Percentiles rank a stretch among this genome's conserved stretches.
Evolutionary conservation across 2,113 vertebrate species (phyloP).

Genomic region (Prionailurus bengalensis): DNA sequence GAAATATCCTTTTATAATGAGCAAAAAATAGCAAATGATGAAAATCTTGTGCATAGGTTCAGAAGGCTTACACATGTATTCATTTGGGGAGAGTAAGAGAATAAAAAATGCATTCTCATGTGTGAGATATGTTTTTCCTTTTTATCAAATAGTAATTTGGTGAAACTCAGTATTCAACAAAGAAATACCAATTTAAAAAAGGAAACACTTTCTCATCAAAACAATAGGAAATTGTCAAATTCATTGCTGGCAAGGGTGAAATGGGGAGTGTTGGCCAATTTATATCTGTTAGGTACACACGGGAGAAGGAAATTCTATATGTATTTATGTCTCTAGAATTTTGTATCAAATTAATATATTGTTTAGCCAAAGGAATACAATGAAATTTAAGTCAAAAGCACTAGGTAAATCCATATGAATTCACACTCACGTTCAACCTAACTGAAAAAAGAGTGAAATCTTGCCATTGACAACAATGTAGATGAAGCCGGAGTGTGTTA

Average conservation of each 20-base stretch:
- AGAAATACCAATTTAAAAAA: neutral
- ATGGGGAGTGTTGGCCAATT: neutral
- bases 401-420: neutral
- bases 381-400: neutral
- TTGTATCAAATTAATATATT: neutral
- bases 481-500: neutral
- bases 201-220: constrained; percentile 23
- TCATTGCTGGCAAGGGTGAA: neutral
- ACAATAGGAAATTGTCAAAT: neutral
- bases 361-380: neutral
- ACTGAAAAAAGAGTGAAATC: neutral
- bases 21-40: neutral
- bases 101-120: neutral
- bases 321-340: neutral
- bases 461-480: neutral
- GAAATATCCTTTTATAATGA: neutral
- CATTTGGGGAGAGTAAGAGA: neutral
- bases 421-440: neutral
- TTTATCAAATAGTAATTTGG: neutral
- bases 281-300: neutral
- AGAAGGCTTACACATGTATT: neutral
- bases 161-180: neutral
- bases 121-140: neutral
- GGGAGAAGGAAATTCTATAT: neutral
- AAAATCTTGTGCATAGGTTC: neutral